Base-by-base conservation (phyloP, 2,797 vertebrate genomes). In the Urosaurus nigricauda region DNA sequence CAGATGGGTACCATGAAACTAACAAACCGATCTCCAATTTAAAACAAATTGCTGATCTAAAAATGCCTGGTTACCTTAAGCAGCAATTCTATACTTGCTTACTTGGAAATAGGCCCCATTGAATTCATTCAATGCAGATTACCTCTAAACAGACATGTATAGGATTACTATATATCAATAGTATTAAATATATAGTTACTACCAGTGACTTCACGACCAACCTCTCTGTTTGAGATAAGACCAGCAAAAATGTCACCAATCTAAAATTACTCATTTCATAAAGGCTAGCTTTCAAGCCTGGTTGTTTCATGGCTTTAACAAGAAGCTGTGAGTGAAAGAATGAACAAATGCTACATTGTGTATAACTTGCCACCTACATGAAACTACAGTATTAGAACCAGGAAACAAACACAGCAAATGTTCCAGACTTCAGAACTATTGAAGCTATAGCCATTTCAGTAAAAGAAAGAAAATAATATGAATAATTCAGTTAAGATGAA, bases 361-460 rank as follows among this genome's bases (percentile, higher is more conserved):
- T 35, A 85, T 63, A 87, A 78, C 16, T 81, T 91, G 43, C 29
- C 70, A 87, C 83, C 84, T 92, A 92, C 83, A 79, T 21, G 53
- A 90, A 93, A 90, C 91, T 93, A n/a, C n/a, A n/a, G n/a, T n/a
- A 83, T 19, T 86, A 75, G 14, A 71, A 24, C 60, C 75, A 79
- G 87, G 73, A 88, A 79, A 87, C 32, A 83, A 73, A 85, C 24
- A 88, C 5, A 90, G 60, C 73, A 93, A 90, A 89, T 94, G 87
- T 87, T 90, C 24, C 16, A 79, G 87, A n/a, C 13, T 21, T 70
- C 63, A 85, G 71, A 87, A 51, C 26, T 40, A 88, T 2, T 0
- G 2, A 88, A 81, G 12, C 19, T 82, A 63, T 26, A 73, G n/a
- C 73, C 85, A 73, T 43, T 43, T 77, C 60, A 56, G 43, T 47